Base-by-base conservation (phyloP, 2,888 invertebrate species). In the Drosophila infuscata region DNA sequence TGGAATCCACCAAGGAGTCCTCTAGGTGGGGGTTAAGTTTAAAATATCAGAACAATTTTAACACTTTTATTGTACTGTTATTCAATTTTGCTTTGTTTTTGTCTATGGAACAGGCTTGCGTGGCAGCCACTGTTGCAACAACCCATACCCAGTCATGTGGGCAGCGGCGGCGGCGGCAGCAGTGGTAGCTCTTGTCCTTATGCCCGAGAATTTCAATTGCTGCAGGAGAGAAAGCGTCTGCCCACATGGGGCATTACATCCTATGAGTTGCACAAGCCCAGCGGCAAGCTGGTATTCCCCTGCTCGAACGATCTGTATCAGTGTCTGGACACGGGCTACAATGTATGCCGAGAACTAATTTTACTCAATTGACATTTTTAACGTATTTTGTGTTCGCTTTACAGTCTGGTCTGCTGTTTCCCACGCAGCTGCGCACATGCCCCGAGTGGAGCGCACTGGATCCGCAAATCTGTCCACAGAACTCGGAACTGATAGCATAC, bases 161-260 rank as follows among this genome's bases (percentile, higher is more conserved):
- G 66, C 32, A 70, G 48, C 38, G 94, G 33, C 36, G 94, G 95
- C 1, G 75, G 81, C 20, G 70, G 81, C 29, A 74, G 53, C 32
- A 61, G 66, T 36, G 94, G 95, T 1, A 81, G 77, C 29, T 59
- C 56, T 8, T 94, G 94, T 88, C 93, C 94, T 48, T 95, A 96
- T 94, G 97, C 97, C 0, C 94, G 97, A 41, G 99, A 99, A 92
- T 98, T 98, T 92, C 98, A 98, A 92, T 93, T 99, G 60, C 94
- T 98, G 71, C 96, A 98, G 94, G 99, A 99, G 92, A 94, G 99
- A 33, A 98, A 98, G 93, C 95, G 99, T 63, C 95, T 98, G 49
- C 96, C 98, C 0, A 97, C 97, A 0, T 98, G 97, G 96, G 98
- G 99, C 30, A 98, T 99, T 66, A 98, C 98, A 0, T 97, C 97